A percentile compares a stretch with the other conserved stretches of the same genome.
Evolutionary conservation across 2,113 vertebrate species (phyloP).

Genomic region (Engystomops pustulosus): DNA sequence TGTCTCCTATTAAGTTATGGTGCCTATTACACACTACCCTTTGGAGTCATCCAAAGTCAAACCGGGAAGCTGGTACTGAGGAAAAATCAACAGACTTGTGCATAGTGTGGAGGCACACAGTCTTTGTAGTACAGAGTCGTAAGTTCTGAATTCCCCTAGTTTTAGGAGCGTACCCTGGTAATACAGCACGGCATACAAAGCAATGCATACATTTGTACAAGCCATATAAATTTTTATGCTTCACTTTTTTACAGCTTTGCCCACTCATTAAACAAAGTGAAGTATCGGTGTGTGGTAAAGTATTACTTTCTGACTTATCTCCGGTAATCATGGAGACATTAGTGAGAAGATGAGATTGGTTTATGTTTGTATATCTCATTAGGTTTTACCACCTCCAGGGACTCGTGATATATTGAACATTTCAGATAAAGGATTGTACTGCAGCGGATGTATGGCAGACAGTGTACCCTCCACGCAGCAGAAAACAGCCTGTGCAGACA

Average conservation of each 20-base stretch:
- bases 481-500: background rate
- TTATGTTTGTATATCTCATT: background rate
- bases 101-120: no score
- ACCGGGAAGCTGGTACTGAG: no score
- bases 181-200: no score
- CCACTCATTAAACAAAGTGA: background rate
- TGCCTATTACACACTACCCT: no score
- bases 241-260: background rate
- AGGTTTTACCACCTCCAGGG: background rate
- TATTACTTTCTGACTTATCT: background rate
- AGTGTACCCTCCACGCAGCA: background rate
- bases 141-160: no score
- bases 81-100: no score
- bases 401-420: conserved; percentile 19
- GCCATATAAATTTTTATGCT: background rate
- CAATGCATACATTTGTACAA: no score
- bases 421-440: background rate
- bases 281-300: background rate
- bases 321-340: background rate
- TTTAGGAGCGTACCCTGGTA: no score
- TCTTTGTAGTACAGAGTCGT: no score
- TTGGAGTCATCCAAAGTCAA: no score
- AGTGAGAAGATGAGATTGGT: background rate
- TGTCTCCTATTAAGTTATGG: no score
- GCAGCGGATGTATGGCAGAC: background rate